Conservation (phyloP, 1,140 invertebrate species). For the Caenorhabditis tropicalis region DNA sequence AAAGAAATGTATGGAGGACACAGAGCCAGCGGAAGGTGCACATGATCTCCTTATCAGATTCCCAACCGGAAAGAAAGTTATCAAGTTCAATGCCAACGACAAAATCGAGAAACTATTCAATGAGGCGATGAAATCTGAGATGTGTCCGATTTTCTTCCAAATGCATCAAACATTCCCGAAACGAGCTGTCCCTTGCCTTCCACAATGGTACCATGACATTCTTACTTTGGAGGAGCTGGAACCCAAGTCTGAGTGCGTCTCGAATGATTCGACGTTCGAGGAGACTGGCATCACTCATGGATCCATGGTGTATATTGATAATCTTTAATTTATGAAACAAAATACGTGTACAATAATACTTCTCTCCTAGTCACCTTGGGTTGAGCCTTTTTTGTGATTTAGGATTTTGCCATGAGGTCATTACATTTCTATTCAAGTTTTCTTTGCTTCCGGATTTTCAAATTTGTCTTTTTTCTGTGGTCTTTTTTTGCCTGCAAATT, state of each 20-base stretch:
- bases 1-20: not conserved
- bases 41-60: constrained; percentile 26
- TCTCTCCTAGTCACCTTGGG: too few species aligned
- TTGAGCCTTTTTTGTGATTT: too few species aligned
- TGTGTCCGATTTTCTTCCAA: constrained; percentile 23
- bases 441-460: too few species aligned
- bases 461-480: not conserved
- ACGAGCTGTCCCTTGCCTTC: not conserved
- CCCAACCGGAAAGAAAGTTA: constrained; percentile 13
- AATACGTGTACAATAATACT: too few species aligned
- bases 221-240: not conserved
- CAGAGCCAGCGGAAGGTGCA: not conserved
- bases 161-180: constrained; percentile 15
- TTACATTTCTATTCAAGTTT: too few species aligned
- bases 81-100: constrained; percentile 22
- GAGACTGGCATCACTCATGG: constrained; percentile 17
- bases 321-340: not conserved
- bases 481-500: too few species aligned
- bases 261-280: not conserved
- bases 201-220: constrained; percentile 25
- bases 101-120: not conserved
- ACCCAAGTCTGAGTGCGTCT: not conserved
- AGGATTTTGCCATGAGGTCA: too few species aligned
- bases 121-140: not conserved
- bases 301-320: constrained; percentile 16